phyloP scores from a whole-genome alignment of 2,888 invertebrate genomes.

The Andrena marginata region DNA sequence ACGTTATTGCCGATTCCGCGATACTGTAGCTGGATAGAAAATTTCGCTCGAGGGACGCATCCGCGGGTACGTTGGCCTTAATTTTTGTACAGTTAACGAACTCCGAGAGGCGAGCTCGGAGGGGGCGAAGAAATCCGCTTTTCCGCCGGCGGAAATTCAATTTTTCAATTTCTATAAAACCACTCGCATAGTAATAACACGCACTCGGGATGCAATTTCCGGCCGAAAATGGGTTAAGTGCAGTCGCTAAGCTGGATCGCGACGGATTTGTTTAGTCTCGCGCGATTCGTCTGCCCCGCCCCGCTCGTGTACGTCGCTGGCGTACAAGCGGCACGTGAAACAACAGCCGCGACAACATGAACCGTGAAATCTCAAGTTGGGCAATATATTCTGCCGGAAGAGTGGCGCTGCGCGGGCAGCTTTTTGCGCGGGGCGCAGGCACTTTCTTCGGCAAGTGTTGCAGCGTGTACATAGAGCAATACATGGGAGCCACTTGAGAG shows the following conservation, averaged over 20 bases:
- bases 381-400: constrained; percentile 21
- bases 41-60: not conserved
- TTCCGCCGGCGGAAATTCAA: constrained; percentile 23
- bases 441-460: not conserved
- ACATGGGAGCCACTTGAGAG: too few relatives aligned
- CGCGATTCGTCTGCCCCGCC: not conserved
- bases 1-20: constrained; percentile 24
- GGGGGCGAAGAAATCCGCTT: constrained; percentile 39
- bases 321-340: constrained; percentile 39
- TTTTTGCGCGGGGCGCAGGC: constrained; percentile 4
- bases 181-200: constrained; percentile 39
- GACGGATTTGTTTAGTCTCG: constrained; percentile 56
- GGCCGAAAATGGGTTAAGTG: constrained; percentile 42
- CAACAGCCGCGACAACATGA: constrained; percentile 19
- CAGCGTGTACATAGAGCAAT: too few relatives aligned
- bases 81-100: not conserved
- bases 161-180: constrained; percentile 45
- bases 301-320: not conserved
- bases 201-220: constrained; percentile 47
- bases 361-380: constrained; percentile 44
- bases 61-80: not conserved
- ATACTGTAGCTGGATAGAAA: not conserved
- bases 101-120: not conserved
- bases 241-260: constrained; percentile 46
- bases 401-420: constrained; percentile 18